A percentile compares a stretch with the other conserved stretches of the same genome.
Evolutionary conservation across 1,140 invertebrate genomes (phyloP).

Genomic region (Atta texana): DNA sequence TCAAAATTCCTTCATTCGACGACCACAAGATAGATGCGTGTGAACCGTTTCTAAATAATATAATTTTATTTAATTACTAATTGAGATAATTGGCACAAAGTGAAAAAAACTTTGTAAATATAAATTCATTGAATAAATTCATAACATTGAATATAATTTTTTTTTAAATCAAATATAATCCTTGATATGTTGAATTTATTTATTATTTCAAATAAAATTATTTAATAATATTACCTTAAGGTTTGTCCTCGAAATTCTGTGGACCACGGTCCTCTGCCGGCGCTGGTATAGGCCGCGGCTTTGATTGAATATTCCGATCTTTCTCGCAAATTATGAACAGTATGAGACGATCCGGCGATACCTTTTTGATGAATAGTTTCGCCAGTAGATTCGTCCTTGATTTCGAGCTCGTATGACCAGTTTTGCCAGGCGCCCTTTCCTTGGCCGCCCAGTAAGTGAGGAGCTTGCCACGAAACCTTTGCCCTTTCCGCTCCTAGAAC

Average conservation of each 20-base stretch:
- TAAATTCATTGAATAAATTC: not conserved
- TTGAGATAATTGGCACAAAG: not conserved
- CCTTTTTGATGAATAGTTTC: slow-evolving; percentile 85
- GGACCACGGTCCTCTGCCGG: slow-evolving; percentile 93
- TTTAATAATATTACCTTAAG: slow-evolving; percentile 82
- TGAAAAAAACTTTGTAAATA: not conserved
- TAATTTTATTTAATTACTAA: slow-evolving; percentile 7
- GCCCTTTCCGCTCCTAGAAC: slow-evolving; percentile 91
- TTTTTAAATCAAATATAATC: not conserved
- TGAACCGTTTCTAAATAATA: slow-evolving; percentile 80
- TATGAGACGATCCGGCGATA: slow-evolving; percentile 89
- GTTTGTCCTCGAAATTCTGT: slow-evolving; percentile 90
- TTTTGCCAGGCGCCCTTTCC: slow-evolving; percentile 93
- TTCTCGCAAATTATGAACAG: slow-evolving; percentile 90
- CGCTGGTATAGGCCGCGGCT: slow-evolving; percentile 91
- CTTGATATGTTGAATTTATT: not conserved
- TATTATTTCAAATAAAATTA: slow-evolving; percentile 17
- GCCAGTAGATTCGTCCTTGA: slow-evolving; percentile 87
- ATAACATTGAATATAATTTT: not conserved
- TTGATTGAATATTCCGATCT: slow-evolving; percentile 92
- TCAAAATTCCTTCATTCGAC: slow-evolving; percentile 89
- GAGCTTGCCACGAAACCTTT: slow-evolving; percentile 92
- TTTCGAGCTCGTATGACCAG: slow-evolving; percentile 94
- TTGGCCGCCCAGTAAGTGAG: slow-evolving; percentile 91
- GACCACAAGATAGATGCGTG: slow-evolving; percentile 90